Percentiles rank a stretch among this genome's conserved stretches.
phyloP scores from a whole-genome alignment of 1,140 invertebrate species.

The Adoxophyes honmai region DNA sequence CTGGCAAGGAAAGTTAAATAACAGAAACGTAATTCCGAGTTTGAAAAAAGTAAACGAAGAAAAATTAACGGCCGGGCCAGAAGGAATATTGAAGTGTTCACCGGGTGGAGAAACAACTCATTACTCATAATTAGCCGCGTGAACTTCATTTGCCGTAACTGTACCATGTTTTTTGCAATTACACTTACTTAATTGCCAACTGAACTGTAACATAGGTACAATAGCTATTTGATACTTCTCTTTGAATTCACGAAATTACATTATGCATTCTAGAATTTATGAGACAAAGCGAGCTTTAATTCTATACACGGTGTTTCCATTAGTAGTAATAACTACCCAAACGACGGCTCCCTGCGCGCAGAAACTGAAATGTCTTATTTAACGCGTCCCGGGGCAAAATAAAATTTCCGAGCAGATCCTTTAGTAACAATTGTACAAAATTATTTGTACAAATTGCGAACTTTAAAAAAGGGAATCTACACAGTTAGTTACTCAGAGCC shows the following conservation, averaged over 20 bases:
- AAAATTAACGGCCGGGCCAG: constrained; percentile 51
- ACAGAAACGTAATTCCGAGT: constrained; percentile 24
- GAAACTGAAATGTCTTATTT: no score
- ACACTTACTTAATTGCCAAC: constrained; percentile 43
- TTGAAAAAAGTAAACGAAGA: constrained; percentile 43
- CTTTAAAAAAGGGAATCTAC: no score
- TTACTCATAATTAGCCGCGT: constrained; percentile 66
- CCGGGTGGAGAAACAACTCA: constrained; percentile 42
- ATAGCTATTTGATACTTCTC: constrained; percentile 21
- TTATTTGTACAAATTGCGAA: no score
- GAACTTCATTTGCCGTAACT: constrained; percentile 51
- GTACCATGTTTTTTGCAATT: constrained; percentile 41
- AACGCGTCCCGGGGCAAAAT: no score
- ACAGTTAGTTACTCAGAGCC: no score
- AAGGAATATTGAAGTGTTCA: constrained; percentile 47
- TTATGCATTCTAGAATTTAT: constrained; percentile 9
- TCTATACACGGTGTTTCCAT: constrained; percentile 8
- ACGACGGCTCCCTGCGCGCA: no score
- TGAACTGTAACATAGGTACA: constrained; percentile 26
- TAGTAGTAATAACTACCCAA: not conserved
- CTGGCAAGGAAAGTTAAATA: constrained; percentile 10
- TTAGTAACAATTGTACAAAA: no score
- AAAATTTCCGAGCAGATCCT: no score
- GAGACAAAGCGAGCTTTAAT: not conserved
- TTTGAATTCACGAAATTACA: constrained; percentile 6